Conservation (phyloP, 2,113 vertebrate species). For the Grallaria varia region DNA sequence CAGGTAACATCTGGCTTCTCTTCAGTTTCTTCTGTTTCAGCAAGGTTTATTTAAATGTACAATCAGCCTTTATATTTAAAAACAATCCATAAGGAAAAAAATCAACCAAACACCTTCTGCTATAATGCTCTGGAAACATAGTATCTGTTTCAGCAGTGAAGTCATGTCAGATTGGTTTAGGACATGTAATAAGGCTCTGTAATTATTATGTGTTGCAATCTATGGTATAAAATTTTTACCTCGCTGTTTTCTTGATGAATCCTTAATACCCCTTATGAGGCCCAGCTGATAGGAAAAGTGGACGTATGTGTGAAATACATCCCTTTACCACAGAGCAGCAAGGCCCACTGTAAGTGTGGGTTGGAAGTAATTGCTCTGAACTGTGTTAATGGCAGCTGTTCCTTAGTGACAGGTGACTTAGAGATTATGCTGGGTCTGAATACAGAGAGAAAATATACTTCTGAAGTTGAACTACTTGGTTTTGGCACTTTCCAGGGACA, state of each 20-base stretch:
- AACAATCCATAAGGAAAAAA: not conserved
- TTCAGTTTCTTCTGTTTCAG: not conserved
- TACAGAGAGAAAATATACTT: not conserved
- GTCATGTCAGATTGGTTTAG: not conserved
- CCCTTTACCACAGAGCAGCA: not conserved
- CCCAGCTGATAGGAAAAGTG: not conserved
- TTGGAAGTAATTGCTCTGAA: not conserved
- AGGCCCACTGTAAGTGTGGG: accelerated
- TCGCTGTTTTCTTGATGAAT: not conserved
- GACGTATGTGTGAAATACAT: not conserved
- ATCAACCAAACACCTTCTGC: not conserved
- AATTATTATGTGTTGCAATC: not conserved
- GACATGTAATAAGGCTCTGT: not conserved
- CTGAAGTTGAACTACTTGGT: not conserved
- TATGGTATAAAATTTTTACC: not conserved
- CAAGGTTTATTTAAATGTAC: not conserved
- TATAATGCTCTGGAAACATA: not conserved
- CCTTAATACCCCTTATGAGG: not conserved
- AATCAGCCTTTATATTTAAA: not conserved
- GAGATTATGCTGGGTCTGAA: not conserved
- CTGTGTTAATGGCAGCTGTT: not conserved
- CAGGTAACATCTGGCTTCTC: not conserved
- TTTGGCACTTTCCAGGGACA: not conserved
- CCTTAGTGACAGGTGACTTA: not conserved
- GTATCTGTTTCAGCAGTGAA: not conserved